A percentile compares a stretch with the other conserved stretches of the same genome.
Conservation (phyloP, 2,113 vertebrate genomes). For the Acrocephalus kingi region DNA sequence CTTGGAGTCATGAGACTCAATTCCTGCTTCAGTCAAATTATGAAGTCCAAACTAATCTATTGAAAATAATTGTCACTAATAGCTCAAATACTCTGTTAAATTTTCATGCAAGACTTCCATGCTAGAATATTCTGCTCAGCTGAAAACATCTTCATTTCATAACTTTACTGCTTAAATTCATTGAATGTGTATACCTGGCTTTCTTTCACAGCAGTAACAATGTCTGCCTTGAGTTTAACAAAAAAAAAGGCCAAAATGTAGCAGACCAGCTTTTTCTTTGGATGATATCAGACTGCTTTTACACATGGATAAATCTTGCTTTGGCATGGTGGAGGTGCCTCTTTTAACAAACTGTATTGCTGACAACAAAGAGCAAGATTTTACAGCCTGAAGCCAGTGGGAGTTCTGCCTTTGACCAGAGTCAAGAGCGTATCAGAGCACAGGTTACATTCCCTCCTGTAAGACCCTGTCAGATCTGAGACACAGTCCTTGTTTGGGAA, state of each 20-base stretch:
- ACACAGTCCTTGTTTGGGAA: neutral
- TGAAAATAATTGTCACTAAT: neutral
- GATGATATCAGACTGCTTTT: neutral
- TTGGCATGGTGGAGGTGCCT: neutral
- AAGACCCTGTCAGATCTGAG: slow-evolving; percentile 9
- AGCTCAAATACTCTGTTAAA: neutral
- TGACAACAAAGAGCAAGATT: slow-evolving; percentile 22
- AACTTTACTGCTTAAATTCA: neutral
- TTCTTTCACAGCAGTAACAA: neutral
- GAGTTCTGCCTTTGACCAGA: slow-evolving; percentile 27
- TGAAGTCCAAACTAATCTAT: neutral
- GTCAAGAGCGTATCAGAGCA: neutral
- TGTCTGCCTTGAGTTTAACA: neutral
- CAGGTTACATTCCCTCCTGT: neutral
- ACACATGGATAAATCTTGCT: neutral
- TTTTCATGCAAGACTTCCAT: neutral
- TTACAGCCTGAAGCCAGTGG: neutral
- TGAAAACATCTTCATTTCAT: neutral
- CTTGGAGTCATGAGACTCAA: neutral
- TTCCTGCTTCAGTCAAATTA: neutral
- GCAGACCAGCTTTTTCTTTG: neutral
- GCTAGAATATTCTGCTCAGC: neutral
- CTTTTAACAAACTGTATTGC: neutral
- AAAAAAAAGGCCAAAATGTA: neutral
- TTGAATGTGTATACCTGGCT: neutral